Evolutionary conservation across 2,888 invertebrate genomes (phyloP).

Genomic region (Caenorhabditis auriculariae): DNA sequence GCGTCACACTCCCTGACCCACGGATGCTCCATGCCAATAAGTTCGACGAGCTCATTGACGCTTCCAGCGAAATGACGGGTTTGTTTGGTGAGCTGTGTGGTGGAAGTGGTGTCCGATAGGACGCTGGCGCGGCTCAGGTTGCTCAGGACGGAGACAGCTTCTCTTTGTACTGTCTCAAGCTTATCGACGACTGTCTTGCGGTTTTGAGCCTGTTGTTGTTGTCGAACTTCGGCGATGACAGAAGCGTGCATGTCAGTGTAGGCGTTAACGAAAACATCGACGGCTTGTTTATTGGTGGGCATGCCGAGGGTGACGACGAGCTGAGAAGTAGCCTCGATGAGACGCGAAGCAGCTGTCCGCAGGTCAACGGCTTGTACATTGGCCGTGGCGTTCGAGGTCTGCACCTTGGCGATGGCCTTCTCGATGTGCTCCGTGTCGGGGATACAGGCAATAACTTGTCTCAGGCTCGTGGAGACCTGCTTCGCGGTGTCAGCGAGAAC

Average conservation of each 20-base stretch:
- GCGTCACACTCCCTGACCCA: conserved; percentile 96
- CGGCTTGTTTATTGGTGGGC: conserved; percentile 42
- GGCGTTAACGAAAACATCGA: conserved; percentile 51
- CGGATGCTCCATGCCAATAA: conserved; percentile 84
- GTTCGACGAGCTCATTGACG: conserved; percentile 82
- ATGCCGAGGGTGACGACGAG: conserved; percentile 69
- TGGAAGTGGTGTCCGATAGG: conserved; percentile 30
- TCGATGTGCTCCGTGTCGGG: conserved; percentile 94
- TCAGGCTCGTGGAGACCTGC: conserved; percentile 69
- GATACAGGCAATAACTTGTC: conserved; percentile 79
- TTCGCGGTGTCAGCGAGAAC: conserved; percentile 49
- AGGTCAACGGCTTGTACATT: conserved; percentile 78
- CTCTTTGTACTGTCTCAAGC: conserved; percentile 40
- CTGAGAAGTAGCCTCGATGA: conserved; percentile 81
- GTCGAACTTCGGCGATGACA: conserved; percentile 32
- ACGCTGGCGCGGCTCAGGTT: conserved; percentile 29
- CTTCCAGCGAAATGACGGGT: conserved; percentile 27
- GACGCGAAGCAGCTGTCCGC: conserved; percentile 79
- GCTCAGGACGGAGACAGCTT: conserved; percentile 41
- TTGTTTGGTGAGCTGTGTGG: conserved; percentile 41
- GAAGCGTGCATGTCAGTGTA: conserved; percentile 54
- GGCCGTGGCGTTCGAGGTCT: conserved; percentile 66
- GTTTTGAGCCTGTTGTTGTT: conserved; percentile 4
- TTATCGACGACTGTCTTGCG: conserved; percentile 15
- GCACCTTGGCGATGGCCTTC: conserved; percentile 74